These are phyloP conservation scores for Andricus grossulariae DNA, from an alignment of 1,140 invertebrate species.

Conservation along the genomic window DNA sequence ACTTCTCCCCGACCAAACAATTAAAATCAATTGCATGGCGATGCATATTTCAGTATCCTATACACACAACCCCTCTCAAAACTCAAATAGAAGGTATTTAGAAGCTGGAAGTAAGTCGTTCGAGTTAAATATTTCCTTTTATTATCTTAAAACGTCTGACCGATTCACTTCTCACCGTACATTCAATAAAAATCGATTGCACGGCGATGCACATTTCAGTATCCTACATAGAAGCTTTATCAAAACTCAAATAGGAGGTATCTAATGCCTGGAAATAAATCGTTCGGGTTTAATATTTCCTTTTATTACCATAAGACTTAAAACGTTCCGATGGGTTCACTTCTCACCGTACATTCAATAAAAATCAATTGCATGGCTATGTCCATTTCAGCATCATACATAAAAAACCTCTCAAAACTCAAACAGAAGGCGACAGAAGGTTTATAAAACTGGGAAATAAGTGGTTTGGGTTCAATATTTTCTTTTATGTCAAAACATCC, in stretches of 20 bases:
- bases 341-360: background rate
- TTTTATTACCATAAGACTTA: conserved; percentile 23
- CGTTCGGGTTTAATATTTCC: background rate
- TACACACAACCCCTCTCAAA: background rate
- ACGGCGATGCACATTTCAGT: no score
- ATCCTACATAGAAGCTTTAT: background rate
- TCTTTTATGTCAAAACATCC: conserved; percentile 2
- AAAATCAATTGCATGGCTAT: conserved; percentile 18
- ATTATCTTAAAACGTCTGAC: conserved; percentile 20
- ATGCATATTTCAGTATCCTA: background rate
- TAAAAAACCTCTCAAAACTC: background rate
- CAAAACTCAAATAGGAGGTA: no score
- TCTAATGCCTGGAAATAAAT: background rate
- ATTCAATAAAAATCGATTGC: background rate
- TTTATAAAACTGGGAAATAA: background rate
- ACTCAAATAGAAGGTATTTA: no score
- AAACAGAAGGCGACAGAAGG: no score
- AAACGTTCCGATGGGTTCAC: background rate
- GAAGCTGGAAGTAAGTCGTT: background rate
- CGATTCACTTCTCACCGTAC: background rate
- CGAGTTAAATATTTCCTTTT: background rate
- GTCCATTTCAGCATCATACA: background rate
- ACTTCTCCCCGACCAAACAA: background rate
- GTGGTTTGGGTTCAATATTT: background rate
- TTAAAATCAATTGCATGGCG: background rate